phyloP scores from a whole-genome alignment of 2,888 invertebrate genomes.

The Encarsia formosa region DNA sequence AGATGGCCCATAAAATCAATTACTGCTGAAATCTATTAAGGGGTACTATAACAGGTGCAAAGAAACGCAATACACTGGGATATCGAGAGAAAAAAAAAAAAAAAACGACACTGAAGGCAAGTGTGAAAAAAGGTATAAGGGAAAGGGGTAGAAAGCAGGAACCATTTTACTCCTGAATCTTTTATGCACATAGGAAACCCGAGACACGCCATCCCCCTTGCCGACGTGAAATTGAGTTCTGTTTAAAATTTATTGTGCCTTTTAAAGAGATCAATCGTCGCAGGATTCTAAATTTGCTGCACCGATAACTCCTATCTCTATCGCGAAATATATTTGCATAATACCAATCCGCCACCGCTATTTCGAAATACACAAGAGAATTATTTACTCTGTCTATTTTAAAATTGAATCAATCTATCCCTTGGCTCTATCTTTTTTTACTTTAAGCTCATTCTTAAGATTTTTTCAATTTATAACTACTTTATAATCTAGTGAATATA shows the following conservation, averaged over 20 bases:
- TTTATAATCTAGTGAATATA: too few species aligned
- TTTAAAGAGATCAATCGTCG: slow-evolving; percentile 19
- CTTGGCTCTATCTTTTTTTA: too few species aligned
- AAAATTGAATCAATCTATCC: too few species aligned
- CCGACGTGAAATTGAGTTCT: slow-evolving; percentile 18
- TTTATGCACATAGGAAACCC: slow-evolving; percentile 17
- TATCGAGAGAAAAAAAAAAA: slow-evolving; percentile 19
- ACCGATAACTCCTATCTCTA: too few species aligned
- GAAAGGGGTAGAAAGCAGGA: slow-evolving; percentile 1
- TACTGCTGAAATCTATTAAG: too few species aligned
- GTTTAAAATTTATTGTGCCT: slow-evolving; percentile 23
- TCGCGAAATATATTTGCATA: too few species aligned
- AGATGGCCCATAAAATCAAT: too few species aligned
- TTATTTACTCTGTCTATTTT: too few species aligned
- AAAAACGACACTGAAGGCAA: slow-evolving; percentile 8
- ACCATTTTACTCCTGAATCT: slow-evolving; percentile 19
- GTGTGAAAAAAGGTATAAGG: not conserved
- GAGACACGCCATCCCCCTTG: slow-evolving; percentile 8
- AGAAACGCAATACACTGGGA: slow-evolving; percentile 15
- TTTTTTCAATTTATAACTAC: too few species aligned
- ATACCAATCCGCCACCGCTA: too few species aligned
- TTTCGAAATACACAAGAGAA: too few species aligned
- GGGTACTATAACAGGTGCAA: slow-evolving; percentile 10
- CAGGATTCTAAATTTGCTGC: slow-evolving; percentile 13
- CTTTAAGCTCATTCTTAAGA: too few species aligned